phyloP scores from a whole-genome alignment of 2,888 invertebrate genomes.

The Boloria euphrosyne region DNA sequence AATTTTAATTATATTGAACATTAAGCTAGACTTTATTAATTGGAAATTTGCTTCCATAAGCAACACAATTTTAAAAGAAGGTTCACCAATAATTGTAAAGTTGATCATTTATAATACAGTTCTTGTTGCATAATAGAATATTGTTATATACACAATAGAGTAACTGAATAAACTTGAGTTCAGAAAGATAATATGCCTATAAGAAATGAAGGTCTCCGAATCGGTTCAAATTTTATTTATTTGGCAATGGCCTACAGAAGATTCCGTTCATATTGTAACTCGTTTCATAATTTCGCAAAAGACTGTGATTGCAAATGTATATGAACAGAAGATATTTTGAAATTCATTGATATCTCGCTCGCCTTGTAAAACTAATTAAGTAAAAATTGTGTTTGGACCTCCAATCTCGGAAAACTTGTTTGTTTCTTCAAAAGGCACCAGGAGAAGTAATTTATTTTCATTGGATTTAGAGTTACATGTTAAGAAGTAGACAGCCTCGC shows the following conservation, averaged over 20 bases:
- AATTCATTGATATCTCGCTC: conserved; percentile 40
- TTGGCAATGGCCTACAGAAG: conserved; percentile 43
- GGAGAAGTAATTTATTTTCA: not conserved
- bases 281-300: conserved; percentile 44
- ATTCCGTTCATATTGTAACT: conserved; percentile 43
- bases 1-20: not conserved
- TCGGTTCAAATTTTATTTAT: conserved; percentile 35
- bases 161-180: too few relatives aligned
- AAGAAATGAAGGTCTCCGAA: conserved; percentile 5
- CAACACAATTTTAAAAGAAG: too few relatives aligned
- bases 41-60: too few relatives aligned
- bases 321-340: conserved; percentile 39
- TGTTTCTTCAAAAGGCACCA: not conserved
- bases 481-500: conserved; percentile 12
- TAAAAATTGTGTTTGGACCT: conserved; percentile 20
- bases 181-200: not conserved
- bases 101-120: too few relatives aligned
- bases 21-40: too few relatives aligned
- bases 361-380: conserved; percentile 30
- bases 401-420: conserved; percentile 18
- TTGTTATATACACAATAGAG: too few relatives aligned
- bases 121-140: too few relatives aligned
- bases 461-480: not conserved
- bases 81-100: too few relatives aligned
- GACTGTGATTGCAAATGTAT: conserved; percentile 40